Base-by-base conservation (phyloP, 2,888 invertebrate species). In the Cryptus armator region DNA sequence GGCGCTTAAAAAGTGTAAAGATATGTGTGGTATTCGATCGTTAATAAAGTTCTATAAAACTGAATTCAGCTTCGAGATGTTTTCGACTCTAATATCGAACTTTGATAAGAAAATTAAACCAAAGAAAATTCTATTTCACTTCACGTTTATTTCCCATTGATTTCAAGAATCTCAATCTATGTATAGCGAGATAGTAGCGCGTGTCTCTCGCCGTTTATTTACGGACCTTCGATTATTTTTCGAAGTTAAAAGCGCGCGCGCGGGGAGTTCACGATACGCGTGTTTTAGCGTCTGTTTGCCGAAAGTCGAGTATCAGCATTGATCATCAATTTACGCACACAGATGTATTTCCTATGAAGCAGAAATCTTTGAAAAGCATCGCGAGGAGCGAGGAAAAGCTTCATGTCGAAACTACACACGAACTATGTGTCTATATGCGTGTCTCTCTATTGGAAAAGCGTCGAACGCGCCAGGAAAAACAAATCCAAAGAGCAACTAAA, bases 141-240 rank as follows among this genome's bases (percentile, higher is more conserved):
- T 37, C 37, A 7, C 37, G 37, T 37, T 37, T 37, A 9, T 37
- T 67, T 16, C 32, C 43, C 16, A 32, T 51, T 37, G 37, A 72
- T 12, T 56, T 14, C 32, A 19, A n/a, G 46, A 53, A n/a, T 37
- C 37, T 3, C 51, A 12, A 5, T 59, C 59, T 59, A 32, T 32
- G 24, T 32, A 59, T 59, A 19, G 43, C 16, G 46, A 12, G 16
- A 66, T 44, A 19, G 72, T 59, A 76, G 68, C 67, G 62, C 44
- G 77, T 66, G 56, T 77, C 59, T 62, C 43, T 32, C 59, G 62
- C 19, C 67, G 81, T 84, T 84, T 84, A 84, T 84, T 84, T 81
- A n/a, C 48, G 77, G 71, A 67, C 32, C 51, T 74, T 62, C 48
- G 84, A 81, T 84, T 84, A 84, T 84, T 84, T 84, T 81, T 77